Evolutionary conservation across 2,797 vertebrate genomes (phyloP).

Genomic region (Coranthus polyacanthus): DNA sequence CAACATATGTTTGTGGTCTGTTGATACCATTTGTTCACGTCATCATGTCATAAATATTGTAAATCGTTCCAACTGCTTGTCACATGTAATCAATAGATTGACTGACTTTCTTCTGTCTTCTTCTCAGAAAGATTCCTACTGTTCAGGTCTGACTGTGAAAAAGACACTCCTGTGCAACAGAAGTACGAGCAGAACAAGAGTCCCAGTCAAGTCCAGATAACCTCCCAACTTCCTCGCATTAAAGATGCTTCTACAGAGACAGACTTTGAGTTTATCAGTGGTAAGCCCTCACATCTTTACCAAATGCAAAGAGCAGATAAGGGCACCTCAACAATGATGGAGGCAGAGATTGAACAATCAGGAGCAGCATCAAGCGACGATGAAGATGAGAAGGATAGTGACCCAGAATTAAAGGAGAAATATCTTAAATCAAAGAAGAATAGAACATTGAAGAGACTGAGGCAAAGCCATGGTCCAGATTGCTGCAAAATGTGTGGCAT

Average conservation of each 20-base stretch:
- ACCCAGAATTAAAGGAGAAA: background rate
- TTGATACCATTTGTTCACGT: background rate
- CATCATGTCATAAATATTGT: background rate
- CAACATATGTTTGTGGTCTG: background rate
- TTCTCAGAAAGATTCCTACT: conserved; percentile 19
- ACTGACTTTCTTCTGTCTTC: background rate
- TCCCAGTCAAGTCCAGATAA: background rate
- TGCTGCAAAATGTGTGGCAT: conserved; percentile 20
- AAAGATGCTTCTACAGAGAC: conserved; percentile 17
- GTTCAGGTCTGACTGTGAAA: background rate
- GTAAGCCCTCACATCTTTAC: background rate
- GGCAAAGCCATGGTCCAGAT: background rate
- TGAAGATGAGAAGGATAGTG: conserved; percentile 4
- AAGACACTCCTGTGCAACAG: conserved; percentile 7
- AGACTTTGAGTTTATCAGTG: background rate
- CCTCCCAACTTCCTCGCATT: background rate
- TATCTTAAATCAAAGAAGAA: background rate
- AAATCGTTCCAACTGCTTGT: background rate
- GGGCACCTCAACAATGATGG: background rate
- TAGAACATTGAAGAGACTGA: background rate
- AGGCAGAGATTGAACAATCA: background rate
- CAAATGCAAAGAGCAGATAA: conserved; percentile 7
- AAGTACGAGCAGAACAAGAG: background rate
- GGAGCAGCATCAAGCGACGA: background rate
- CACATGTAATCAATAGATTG: too few relatives aligned